Base-by-base conservation (phyloP, 2,113 vertebrate genomes). In the Lynx canadensis region DNA sequence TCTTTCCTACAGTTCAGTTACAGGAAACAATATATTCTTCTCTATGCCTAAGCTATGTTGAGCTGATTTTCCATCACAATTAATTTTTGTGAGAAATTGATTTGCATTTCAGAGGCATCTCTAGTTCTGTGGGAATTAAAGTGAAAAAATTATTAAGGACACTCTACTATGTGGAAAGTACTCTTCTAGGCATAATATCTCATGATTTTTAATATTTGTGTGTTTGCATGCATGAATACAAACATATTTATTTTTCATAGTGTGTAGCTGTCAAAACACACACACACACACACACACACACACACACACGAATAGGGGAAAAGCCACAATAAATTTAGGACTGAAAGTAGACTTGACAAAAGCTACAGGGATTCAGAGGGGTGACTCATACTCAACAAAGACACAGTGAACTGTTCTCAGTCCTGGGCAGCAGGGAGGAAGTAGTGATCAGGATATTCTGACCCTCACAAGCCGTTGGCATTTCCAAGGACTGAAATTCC, bases 221-320 rank as follows among this genome's bases (percentile, higher is more conserved):
- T 88, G 38, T 68, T 48, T 84, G n/a, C 21, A 85, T 45, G 29
- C 16, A 69, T 3, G 41, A 7, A 0, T 84, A 7, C 14, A 63
- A 82, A 60, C 27, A 71, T 65, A 71, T 57, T 85, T 63, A 68
- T 50, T 74, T 96, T 96, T 84, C 4, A 65, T 50, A 36, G 29
- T 68, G 6, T 0, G 2, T 73, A 63, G 57, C 0, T 89, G 45
- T 36, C 1, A 69, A 23, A 48, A 57, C 3, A 89, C n/a, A 95
- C 29, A 1, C 65, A 45, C 41, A 45, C 41, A 45, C 41, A 45
- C 41, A 45, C 41, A 45, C 41, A 8, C 45, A 45, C 45, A 45
- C 45, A 45, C 45, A 45, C 45, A 45, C 45, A 45, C 45, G n/a
- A 66, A 29, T 3, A 65, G 74, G 16, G 65, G 23, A 31, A 83